Evolutionary conservation across 2,888 invertebrate species (phyloP), one percentile per base, ranked within the genome.

Genomic region (Apodemia mormo): DNA sequence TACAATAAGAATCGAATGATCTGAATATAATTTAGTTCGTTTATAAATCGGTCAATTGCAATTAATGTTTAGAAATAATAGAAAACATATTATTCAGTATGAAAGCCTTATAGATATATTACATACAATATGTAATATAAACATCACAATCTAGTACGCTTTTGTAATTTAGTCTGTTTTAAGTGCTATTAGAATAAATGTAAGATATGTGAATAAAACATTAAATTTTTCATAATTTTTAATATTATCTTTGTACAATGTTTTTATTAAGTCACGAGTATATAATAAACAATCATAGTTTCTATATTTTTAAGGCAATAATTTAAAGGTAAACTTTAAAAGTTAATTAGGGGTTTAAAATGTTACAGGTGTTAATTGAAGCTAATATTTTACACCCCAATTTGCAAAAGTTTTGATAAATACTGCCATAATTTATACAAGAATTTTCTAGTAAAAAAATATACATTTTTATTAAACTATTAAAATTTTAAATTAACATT

Each of bases 181-280:
- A 33, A 61, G 61, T 61, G 61, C 61, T 61, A 61, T 33, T 61
- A 61, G 33, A 12, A 5, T 61, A 61, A 61, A 33, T 61, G 61
- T 61, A 61, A 61, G 12, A 61, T 61, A 61, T 61, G 61, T 61
- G 14, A 61, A 61, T 61, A 61, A 61, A 61, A 61, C 61, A 29
- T 30, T 58, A 12, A 12, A 33, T 61, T 61, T 30, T 10, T 61
- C 61, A 33, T 33, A 61, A 61, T 30, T 30, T 61, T 65, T 45
- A 45, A 37, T 65, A 8, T 40, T 65, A 22, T 12, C 14, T n/a
- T 49, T 56, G 30, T 56, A 68, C 40, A 68, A 56, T 68, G n/a
- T 68, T 9, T 68, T 37, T 67, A 52, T 33, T 74, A 74, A 72
- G 73, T 85, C 61, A 33, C 61, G 33, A 61, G 12, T 33, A 61